Evolutionary conservation across 2,113 vertebrate species (phyloP).

Genomic region (Edolisoma coerulescens): DNA sequence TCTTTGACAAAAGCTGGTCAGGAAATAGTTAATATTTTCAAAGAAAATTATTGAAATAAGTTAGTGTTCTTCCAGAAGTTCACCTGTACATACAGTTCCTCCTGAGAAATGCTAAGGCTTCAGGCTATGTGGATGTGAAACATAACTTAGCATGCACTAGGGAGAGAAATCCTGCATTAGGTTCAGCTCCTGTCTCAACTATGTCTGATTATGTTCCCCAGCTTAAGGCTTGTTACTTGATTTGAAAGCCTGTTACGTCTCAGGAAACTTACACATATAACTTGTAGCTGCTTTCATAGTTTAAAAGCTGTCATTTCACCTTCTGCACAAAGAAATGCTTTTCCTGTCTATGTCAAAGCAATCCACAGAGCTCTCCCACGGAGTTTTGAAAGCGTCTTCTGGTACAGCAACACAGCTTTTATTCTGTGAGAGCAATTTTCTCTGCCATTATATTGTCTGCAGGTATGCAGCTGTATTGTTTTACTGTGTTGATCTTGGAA

Average conservation of each 20-base stretch:
- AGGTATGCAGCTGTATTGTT: constrained; percentile 46
- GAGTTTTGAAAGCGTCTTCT: constrained; percentile 2
- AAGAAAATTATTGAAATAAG: background rate
- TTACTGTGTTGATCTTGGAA: constrained; percentile 28
- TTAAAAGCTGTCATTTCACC: constrained; percentile 26
- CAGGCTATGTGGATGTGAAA: background rate
- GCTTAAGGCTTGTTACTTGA: background rate
- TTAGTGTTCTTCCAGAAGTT: background rate
- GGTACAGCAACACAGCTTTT: background rate
- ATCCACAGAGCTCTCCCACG: background rate
- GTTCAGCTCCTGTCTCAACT: background rate
- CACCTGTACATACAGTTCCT: background rate
- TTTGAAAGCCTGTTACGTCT: background rate
- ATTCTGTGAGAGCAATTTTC: constrained; percentile 41
- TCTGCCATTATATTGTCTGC: constrained; percentile 37
- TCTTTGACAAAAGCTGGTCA: background rate
- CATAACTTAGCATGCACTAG: background rate
- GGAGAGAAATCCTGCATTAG: background rate
- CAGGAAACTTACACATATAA: background rate
- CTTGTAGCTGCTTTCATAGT: background rate
- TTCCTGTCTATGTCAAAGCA: background rate
- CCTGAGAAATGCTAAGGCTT: background rate
- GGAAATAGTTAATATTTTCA: background rate
- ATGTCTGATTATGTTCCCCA: background rate
- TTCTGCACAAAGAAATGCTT: constrained; percentile 1